Evolutionary conservation across 2,113 vertebrate genomes (phyloP).

Genomic region (Mobula birostris): DNA sequence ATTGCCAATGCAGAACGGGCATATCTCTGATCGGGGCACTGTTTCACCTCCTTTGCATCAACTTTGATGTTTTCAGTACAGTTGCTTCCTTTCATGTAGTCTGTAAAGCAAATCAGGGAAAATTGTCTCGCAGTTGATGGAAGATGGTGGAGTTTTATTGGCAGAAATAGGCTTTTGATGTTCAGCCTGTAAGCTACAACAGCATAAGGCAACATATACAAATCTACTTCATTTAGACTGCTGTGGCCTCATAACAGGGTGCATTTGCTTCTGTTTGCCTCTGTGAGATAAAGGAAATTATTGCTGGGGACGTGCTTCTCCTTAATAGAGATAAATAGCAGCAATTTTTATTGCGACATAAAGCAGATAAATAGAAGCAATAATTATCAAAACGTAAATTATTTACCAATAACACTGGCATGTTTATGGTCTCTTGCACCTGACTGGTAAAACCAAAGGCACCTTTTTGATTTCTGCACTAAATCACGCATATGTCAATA

Average conservation of each 20-base stretch:
- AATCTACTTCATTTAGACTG: slow-evolving; percentile 33
- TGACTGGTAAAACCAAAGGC: slow-evolving; percentile 20
- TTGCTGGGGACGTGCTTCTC: not conserved
- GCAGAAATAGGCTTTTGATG: slow-evolving; percentile 3
- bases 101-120: not conserved
- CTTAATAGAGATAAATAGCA: slow-evolving; percentile 33
- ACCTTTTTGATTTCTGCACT: slow-evolving; percentile 29
- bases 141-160: not conserved
- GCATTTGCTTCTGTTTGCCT: not conserved
- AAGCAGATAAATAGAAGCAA: slow-evolving; percentile 34
- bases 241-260: not conserved
- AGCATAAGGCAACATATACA: slow-evolving; percentile 18
- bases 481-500: slow-evolving; percentile 16
- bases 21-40: too few species aligned
- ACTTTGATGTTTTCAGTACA: not conserved
- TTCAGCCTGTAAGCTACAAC: slow-evolving; percentile 3
- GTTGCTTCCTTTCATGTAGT: not conserved
- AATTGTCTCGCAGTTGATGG: not conserved
- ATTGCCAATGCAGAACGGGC: too few species aligned
- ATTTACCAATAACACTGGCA: slow-evolving; percentile 27
- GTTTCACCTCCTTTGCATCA: not conserved
- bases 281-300: slow-evolving; percentile 18
- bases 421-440: not conserved
- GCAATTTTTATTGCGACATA: slow-evolving; percentile 34
- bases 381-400: slow-evolving; percentile 35